A percentile compares a stretch with the other conserved stretches of the same genome.
phyloP scores from a whole-genome alignment of 2,888 invertebrate species.

The Globia sparganii region DNA sequence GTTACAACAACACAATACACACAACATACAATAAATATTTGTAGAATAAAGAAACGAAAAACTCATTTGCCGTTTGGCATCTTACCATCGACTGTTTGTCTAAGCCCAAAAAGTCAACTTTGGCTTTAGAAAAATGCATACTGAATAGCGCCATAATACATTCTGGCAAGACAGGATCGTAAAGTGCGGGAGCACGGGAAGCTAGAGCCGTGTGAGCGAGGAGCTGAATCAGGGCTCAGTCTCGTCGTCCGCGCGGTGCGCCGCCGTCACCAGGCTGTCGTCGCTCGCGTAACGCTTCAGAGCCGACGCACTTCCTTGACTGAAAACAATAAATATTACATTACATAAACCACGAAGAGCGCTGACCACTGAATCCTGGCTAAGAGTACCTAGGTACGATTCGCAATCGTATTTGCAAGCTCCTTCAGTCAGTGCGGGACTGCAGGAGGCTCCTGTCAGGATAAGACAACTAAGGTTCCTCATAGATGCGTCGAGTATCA shows the following conservation, averaged over 20 bases:
- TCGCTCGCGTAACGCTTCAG: slow-evolving; percentile 88
- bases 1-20: no score
- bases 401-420: not conserved
- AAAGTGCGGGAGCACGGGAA: slow-evolving; percentile 30
- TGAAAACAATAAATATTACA: slow-evolving; percentile 66
- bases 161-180: slow-evolving; percentile 26
- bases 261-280: slow-evolving; percentile 86
- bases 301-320: slow-evolving; percentile 82
- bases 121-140: slow-evolving; percentile 38
- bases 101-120: slow-evolving; percentile 41
- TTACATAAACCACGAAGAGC: not conserved
- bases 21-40: not conserved
- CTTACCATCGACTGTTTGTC: slow-evolving; percentile 3
- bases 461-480: not conserved
- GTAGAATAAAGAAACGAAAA: not conserved
- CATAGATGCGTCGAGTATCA: not conserved
- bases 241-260: slow-evolving; percentile 76
- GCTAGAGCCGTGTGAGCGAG: slow-evolving; percentile 22
- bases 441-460: not conserved
- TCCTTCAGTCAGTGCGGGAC: not conserved
- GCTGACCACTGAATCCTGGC: not conserved
- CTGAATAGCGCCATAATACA: slow-evolving; percentile 15
- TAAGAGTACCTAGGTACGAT: slow-evolving; percentile 1
- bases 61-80: not conserved
- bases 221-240: slow-evolving; percentile 77